A percentile compares a stretch with the other conserved stretches of the same genome.
These are phyloP conservation scores for Ellobius talpinus DNA, from an alignment of 2,113 vertebrate species.

Conservation along the genomic window DNA sequence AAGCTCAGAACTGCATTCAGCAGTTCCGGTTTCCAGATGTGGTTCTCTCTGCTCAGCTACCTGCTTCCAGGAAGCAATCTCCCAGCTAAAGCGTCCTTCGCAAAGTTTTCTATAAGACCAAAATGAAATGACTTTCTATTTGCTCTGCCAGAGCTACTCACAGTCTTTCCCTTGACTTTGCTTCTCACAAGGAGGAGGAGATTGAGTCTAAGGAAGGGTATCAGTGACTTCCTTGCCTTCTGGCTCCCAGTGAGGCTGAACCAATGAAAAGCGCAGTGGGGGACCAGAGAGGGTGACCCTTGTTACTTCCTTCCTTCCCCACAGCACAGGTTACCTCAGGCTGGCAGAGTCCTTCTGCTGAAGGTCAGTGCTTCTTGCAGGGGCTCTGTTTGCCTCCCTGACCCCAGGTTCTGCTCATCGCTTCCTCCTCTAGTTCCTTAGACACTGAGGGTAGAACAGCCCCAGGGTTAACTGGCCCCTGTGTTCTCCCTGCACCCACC, in stretches of 20 bases:
- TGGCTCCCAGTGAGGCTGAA: not conserved
- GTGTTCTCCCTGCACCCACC: not conserved
- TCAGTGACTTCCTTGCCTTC: not conserved
- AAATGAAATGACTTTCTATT: slow-evolving; percentile 27
- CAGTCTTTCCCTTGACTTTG: not conserved
- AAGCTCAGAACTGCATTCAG: not conserved
- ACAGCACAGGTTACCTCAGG: not conserved
- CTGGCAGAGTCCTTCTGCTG: not conserved
- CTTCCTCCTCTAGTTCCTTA: not conserved
- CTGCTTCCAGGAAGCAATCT: not conserved
- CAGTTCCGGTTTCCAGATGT: not conserved
- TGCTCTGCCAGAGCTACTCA: not conserved
- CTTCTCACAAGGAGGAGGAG: not conserved
- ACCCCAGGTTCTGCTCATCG: not conserved
- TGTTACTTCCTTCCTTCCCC: not conserved
- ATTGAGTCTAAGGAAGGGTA: not conserved
- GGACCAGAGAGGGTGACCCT: not conserved
- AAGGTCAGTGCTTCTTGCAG: not conserved
- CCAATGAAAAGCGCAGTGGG: not conserved
- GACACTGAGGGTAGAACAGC: not conserved
- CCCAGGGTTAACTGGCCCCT: not conserved
- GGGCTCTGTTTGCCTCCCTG: not conserved
- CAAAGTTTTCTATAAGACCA: not conserved
- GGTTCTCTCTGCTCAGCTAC: not conserved
- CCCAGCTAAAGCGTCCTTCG: not conserved